Evolutionary conservation across 2,797 vertebrate genomes (phyloP).

Genomic region (Alcedo quadribrachys): DNA sequence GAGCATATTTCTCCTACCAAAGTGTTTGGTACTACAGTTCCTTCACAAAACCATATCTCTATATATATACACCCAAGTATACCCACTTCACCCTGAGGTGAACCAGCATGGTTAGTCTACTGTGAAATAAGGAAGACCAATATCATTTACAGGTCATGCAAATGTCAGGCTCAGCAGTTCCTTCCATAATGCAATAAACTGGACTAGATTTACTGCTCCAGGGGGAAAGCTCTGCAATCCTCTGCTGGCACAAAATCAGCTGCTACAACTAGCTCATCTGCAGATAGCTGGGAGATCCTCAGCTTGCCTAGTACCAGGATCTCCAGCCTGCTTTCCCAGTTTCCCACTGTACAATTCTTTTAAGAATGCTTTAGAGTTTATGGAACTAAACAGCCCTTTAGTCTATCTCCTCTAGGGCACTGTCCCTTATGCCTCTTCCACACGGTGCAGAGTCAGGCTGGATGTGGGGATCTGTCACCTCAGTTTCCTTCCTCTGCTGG

Average conservation of each 20-base stretch:
- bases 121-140: constrained; percentile 47
- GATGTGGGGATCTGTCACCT: background rate
- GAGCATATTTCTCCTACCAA: background rate
- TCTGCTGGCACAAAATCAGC: background rate
- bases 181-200: background rate
- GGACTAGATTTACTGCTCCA: constrained; percentile 22
- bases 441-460: background rate
- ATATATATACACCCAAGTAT: rapidly evolving
- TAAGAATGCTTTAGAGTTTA: background rate
- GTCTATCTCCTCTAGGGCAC: background rate
- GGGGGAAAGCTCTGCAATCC: background rate
- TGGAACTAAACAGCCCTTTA: background rate
- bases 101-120: constrained; percentile 23
- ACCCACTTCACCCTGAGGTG: background rate
- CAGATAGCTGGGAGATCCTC: background rate
- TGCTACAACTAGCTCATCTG: background rate
- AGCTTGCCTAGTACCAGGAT: background rate
- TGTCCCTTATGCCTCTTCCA: background rate
- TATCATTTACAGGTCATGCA: constrained; percentile 41
- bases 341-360: background rate
- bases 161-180: constrained; percentile 43
- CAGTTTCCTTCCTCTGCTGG: background rate
- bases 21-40: background rate
- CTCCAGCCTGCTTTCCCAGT: background rate
- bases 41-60: background rate